Evolutionary conservation across 2,888 invertebrate species (phyloP).

Genomic region (Heliconius sara): DNA sequence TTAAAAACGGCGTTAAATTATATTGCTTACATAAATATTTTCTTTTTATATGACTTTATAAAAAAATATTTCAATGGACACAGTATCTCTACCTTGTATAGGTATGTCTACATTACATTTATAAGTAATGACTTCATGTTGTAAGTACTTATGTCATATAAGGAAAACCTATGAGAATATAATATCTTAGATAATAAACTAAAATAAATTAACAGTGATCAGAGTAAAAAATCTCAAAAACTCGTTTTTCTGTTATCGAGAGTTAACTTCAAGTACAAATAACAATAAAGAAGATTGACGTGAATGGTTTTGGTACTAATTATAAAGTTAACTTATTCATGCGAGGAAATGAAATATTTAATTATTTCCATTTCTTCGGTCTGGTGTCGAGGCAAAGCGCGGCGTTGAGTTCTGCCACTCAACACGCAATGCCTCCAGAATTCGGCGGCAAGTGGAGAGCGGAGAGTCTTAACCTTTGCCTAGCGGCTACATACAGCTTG

Average conservation of each 20-base stretch:
- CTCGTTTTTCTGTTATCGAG: not conserved
- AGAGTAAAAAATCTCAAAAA: not conserved
- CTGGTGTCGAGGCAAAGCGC: no score
- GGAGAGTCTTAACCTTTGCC: no score
- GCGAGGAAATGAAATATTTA: no score
- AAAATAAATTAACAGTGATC: not conserved
- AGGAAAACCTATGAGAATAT: conserved; percentile 15
- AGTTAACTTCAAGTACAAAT: not conserved
- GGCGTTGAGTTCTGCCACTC: no score
- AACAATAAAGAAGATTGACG: not conserved
- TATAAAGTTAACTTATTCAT: no score
- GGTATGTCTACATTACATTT: not conserved
- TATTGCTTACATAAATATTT: not conserved
- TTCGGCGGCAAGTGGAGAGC: no score
- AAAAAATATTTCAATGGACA: not conserved
- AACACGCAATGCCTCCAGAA: no score
- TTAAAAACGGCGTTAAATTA: not conserved
- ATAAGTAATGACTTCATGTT: not conserved
- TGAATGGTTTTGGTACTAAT: no score
- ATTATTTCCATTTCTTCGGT: no score
- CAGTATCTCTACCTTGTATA: not conserved
- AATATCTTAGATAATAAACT: not conserved
- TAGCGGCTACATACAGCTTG: no score
- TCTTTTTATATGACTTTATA: not conserved
- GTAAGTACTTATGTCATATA: not conserved